phyloP scores from a whole-genome alignment of 1,140 invertebrate genomes.

The Saccostrea echinata region DNA sequence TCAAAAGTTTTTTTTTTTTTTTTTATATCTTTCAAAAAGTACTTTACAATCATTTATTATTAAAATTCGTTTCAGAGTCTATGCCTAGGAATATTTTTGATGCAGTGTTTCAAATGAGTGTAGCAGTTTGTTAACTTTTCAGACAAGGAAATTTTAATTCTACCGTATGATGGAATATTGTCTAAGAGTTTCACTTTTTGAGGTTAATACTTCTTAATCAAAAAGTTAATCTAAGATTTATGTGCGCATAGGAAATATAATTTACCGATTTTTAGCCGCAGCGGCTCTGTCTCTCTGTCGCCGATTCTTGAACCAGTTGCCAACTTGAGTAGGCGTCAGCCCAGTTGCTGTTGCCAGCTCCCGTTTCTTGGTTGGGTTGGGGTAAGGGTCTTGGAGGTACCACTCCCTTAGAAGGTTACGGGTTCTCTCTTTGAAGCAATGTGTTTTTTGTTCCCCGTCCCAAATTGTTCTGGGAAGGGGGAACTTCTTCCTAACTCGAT shows the following conservation, averaged over 20 bases:
- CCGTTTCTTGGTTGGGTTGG: conserved; percentile 98
- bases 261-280: conserved; percentile 97
- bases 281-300: conserved; percentile 98
- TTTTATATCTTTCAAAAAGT: no score
- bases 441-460: conserved; percentile 99
- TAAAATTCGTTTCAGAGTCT: no score
- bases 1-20: no score
- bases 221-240: no score
- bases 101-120: no score
- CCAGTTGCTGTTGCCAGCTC: conserved; percentile 98
- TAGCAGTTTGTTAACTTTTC: no score
- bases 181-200: no score
- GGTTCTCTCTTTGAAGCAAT: conserved; percentile 99
- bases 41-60: no score
- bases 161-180: no score
- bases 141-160: no score
- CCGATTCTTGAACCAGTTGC: conserved; percentile 99
- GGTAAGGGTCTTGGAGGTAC: conserved; percentile 96
- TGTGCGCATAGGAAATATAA: not conserved
- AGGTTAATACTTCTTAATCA: no score
- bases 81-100: no score
- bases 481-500: conserved; percentile 99
- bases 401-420: conserved; percentile 96
- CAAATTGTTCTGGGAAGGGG: conserved; percentile 98
- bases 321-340: conserved; percentile 98